Conservation (phyloP, 2,113 vertebrate genomes). For the Strix uralensis region DNA sequence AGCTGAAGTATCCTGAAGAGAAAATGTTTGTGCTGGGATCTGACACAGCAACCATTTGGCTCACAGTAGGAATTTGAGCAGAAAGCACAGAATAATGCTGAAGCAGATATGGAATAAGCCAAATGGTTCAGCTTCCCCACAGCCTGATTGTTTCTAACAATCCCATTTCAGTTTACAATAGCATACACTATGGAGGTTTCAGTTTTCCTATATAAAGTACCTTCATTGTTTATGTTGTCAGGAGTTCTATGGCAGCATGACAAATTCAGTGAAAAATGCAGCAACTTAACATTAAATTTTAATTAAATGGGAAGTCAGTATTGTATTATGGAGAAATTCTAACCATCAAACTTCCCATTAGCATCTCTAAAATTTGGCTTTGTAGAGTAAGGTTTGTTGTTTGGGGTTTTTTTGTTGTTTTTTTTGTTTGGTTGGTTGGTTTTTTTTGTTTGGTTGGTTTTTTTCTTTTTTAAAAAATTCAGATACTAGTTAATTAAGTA, state of each 20-base stretch:
- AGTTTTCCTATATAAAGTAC: neutral
- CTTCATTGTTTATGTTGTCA: neutral
- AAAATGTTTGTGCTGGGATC: neutral
- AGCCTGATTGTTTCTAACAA: neutral
- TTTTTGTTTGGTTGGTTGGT: no score
- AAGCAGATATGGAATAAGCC: neutral
- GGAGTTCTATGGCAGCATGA: neutral
- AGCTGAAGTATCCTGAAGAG: neutral
- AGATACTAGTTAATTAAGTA: neutral
- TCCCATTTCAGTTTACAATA: neutral
- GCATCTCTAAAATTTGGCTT: neutral
- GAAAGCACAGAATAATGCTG: neutral
- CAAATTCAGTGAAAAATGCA: neutral
- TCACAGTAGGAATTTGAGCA: neutral
- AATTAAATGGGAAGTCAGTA: neutral
- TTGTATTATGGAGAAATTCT: neutral
- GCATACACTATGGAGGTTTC: neutral
- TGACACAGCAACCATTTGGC: neutral
- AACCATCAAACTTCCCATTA: neutral
- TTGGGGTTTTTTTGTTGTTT: no score
- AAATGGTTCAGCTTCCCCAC: neutral
- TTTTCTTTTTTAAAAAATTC: neutral
- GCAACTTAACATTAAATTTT: neutral
- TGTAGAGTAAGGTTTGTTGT: neutral
- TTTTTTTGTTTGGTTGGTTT: neutral